Evolutionary conservation across 2,888 invertebrate species (phyloP).

Genomic region (Platycheirus rosarum): DNA sequence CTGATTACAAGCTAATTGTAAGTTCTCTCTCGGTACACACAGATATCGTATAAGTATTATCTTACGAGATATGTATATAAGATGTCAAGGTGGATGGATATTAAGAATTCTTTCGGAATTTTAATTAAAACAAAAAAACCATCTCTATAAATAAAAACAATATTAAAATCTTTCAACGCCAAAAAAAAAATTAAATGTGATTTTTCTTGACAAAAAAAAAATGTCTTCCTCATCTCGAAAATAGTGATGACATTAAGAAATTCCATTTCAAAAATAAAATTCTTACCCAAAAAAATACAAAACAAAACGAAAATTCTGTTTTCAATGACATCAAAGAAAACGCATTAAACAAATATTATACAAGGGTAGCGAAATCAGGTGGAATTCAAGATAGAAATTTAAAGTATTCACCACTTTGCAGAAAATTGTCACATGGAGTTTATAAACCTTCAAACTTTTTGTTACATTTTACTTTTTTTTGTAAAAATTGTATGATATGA

Average conservation of each 20-base stretch:
- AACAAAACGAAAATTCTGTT: constrained; percentile 3
- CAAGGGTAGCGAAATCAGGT: constrained; percentile 26
- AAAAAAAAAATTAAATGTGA: background rate
- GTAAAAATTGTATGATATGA: background rate
- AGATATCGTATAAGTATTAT: too few species aligned
- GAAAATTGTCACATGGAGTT: constrained; percentile 42
- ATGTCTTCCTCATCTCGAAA: constrained; percentile 13
- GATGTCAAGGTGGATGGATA: too few species aligned
- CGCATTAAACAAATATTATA: constrained; percentile 11
- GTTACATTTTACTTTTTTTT: constrained; percentile 29
- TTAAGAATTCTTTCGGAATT: too few species aligned
- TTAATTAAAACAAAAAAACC: too few species aligned
- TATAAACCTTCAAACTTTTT: constrained; percentile 43
- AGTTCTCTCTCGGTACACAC: too few species aligned
- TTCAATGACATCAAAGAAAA: constrained; percentile 40
- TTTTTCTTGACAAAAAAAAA: constrained; percentile 5
- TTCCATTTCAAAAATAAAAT: constrained; percentile 43
- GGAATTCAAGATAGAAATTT: background rate
- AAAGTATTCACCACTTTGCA: constrained; percentile 60
- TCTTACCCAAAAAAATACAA: constrained; percentile 32
- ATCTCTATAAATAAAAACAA: too few species aligned
- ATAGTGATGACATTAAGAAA: constrained; percentile 46
- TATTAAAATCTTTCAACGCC: background rate
- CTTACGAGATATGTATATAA: too few species aligned
- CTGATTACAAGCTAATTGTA: too few species aligned